Base-by-base conservation (phyloP, 1,140 invertebrate species). In the Drosophila nikananu region DNA sequence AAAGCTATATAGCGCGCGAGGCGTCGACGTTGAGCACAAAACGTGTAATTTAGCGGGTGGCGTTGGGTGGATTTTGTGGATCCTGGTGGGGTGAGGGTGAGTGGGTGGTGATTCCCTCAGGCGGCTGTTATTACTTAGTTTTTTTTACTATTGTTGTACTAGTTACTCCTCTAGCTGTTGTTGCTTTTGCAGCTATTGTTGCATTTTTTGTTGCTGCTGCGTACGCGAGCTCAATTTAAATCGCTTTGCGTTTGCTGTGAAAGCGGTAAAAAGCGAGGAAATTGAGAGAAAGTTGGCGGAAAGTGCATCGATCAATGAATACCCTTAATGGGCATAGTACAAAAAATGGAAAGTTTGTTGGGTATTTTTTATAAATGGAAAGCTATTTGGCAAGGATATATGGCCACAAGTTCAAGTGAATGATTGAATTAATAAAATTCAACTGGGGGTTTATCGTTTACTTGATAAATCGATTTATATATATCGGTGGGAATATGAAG, bases 171-270 rank as follows among this genome's bases (percentile, higher is more conserved):
- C 46, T 13, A 37, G 44, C 39, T 55, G 46, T 60, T 72, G 51
- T 44, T 77, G 15, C 30, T 15, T 25, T 39, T 70, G 59, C 30
- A 51, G 35, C 32, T 57, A 57, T 63, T 70, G 64, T 19, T 79
- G 51, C 37, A 27, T 15, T 52, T 63, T 9, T 52, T 77, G 13
- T 51, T 80, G n/a, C 39, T 61, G 71, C 64, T 77, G 46, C 55
- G 77, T 70, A 79, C 74, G 79, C 70, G 77, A 72, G 86, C 81
- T 79, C 87, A 90, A 81, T 89, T 89, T 89, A 81, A 89, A 90
- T 90, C 86, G 84, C 65, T 84, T 77, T 83, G 57, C 64, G 64
- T 60, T 80, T 63, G 57, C 80, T 62, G 42, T 55, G 74, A 54
- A 63, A 63, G 32, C 61, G 49, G 61, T 44, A 63, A 79, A 72